These are phyloP conservation scores for Hartigia nigra DNA, from an alignment of 2,888 invertebrate genomes.

Conservation along the genomic window DNA sequence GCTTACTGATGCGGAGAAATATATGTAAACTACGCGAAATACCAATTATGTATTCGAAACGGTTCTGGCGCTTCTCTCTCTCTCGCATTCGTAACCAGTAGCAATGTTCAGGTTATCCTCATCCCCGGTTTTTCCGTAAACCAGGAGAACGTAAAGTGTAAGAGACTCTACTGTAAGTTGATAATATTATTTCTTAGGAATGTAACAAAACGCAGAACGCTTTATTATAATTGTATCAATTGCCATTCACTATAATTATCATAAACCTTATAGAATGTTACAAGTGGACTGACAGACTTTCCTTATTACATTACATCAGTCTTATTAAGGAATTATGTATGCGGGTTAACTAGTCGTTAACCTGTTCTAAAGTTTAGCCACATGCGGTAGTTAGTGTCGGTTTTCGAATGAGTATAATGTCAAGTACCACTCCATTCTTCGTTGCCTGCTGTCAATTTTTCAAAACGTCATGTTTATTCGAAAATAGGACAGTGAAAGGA, in stretches of 20 bases:
- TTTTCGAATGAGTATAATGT: background rate
- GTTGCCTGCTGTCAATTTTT: background rate
- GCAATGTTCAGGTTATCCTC: too few relatives aligned
- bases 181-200: background rate
- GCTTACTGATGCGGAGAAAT: too few relatives aligned
- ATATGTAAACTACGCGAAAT: too few relatives aligned
- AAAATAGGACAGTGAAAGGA: background rate
- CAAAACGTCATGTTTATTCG: background rate
- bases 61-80: too few relatives aligned
- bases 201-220: background rate
- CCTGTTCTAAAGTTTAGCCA: background rate
- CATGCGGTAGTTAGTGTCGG: background rate
- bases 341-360: background rate
- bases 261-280: background rate
- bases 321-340: background rate
- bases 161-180: too few relatives aligned
- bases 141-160: too few relatives aligned
- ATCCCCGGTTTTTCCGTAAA: too few relatives aligned
- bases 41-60: too few relatives aligned
- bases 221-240: background rate
- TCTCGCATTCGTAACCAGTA: too few relatives aligned
- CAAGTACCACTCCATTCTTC: background rate
- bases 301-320: background rate
- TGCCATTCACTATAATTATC: background rate
- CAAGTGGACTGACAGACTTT: background rate